phyloP scores from a whole-genome alignment of 2,113 vertebrate species.

The Cisticola juncidis region DNA sequence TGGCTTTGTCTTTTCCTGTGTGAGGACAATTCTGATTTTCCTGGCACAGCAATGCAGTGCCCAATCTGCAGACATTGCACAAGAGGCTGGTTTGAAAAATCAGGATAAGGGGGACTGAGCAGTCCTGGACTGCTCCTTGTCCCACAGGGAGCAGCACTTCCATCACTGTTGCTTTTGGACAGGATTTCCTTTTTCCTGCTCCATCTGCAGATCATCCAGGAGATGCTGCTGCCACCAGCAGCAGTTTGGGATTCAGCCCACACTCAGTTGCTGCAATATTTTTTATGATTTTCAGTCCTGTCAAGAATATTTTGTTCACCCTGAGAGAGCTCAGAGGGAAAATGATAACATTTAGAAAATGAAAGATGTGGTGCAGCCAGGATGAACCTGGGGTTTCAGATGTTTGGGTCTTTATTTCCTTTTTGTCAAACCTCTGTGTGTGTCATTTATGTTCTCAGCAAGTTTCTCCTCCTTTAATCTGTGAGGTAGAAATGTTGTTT shows the following conservation, averaged over 20 bases:
- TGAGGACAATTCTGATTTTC: background rate
- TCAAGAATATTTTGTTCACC: background rate
- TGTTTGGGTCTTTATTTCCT: background rate
- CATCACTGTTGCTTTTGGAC: background rate
- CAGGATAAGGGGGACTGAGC: background rate
- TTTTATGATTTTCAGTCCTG: background rate
- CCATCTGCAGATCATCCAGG: background rate
- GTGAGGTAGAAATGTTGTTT: fast-evolving
- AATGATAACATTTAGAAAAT: background rate
- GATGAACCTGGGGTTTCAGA: background rate
- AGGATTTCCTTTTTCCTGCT: background rate
- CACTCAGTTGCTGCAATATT: background rate
- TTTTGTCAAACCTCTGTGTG: background rate
- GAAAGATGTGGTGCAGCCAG: background rate
- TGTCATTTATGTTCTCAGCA: background rate
- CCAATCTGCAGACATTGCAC: background rate
- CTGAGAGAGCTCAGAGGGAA: background rate
- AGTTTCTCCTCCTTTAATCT: background rate
- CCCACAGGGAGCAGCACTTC: background rate
- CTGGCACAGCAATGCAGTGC: background rate
- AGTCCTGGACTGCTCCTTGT: background rate
- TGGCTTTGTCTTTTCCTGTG: background rate
- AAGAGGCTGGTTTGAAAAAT: background rate
- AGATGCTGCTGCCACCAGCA: background rate
- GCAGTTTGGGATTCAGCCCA: background rate